Evolutionary conservation across 2,113 vertebrate genomes (phyloP).

Genomic region (Falco punctatus): DNA sequence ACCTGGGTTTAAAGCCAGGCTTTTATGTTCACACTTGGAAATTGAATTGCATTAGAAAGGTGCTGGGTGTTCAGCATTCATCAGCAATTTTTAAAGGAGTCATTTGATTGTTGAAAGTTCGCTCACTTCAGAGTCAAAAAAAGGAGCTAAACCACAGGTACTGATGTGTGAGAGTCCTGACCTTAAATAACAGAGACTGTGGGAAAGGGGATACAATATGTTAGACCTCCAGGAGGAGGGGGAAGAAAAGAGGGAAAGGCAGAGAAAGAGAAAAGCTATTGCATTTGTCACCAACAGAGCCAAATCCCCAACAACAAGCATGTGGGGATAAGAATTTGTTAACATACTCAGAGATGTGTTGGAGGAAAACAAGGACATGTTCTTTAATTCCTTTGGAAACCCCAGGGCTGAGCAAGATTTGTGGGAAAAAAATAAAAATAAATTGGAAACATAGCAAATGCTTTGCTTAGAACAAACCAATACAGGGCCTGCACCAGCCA

Average conservation of each 20-base stretch:
- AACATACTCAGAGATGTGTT: neutral
- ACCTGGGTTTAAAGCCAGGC: neutral
- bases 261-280: neutral
- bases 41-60: neutral
- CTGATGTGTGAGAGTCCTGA: neutral
- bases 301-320: neutral
- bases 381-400: neutral
- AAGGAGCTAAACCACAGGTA: neutral
- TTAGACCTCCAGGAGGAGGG: neutral
- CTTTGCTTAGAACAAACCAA: neutral
- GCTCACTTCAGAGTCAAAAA: neutral
- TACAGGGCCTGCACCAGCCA: rapidly evolving
- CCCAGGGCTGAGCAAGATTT: neutral
- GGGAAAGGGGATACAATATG: neutral
- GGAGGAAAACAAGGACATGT: neutral
- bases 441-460: neutral
- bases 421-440: neutral
- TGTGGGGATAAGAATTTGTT: neutral
- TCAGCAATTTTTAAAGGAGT: neutral
- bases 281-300: neutral
- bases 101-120: neutral
- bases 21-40: neutral
- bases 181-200: neutral
- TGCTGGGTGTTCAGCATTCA: neutral
- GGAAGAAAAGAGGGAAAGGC: neutral